phyloP scores from a whole-genome alignment of 1,140 invertebrate species.

The Gerris buenoi region DNA sequence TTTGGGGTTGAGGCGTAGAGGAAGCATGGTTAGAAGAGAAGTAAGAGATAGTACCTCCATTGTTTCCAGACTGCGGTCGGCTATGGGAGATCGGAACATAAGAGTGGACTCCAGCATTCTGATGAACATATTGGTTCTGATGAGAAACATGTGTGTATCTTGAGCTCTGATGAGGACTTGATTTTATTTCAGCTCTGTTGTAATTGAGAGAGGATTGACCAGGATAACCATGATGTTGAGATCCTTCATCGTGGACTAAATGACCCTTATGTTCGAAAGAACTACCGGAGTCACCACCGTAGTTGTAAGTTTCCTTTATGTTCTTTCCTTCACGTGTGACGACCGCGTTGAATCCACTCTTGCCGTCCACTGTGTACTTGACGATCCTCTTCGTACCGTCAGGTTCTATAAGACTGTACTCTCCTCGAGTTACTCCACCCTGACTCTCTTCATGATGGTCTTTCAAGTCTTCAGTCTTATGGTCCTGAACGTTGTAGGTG shows the following conservation, averaged over 20 bases:
- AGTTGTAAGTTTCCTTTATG: background rate
- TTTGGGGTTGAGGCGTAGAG: too few species aligned
- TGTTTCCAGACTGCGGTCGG: too few species aligned
- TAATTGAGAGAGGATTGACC: background rate
- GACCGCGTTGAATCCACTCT: slow-evolving; percentile 34
- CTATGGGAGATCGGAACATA: background rate
- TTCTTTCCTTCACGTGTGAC: slow-evolving; percentile 18
- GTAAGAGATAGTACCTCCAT: too few species aligned
- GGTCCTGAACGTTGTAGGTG: slow-evolving; percentile 39
- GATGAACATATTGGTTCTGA: background rate
- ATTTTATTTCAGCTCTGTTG: background rate
- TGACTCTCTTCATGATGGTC: slow-evolving; percentile 27
- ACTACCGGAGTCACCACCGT: background rate
- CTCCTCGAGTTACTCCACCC: background rate
- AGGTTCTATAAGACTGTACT: background rate
- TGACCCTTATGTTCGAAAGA: background rate
- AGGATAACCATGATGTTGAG: background rate
- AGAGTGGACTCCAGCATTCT: background rate
- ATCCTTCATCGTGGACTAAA: background rate
- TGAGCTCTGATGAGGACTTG: background rate
- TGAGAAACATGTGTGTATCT: background rate
- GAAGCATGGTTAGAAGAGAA: too few species aligned
- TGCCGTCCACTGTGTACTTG: slow-evolving; percentile 33
- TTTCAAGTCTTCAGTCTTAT: slow-evolving; percentile 36
- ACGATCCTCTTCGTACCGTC: slow-evolving; percentile 23